phyloP scores from a whole-genome alignment of 2,888 invertebrate species.

The Magallana nippona region DNA sequence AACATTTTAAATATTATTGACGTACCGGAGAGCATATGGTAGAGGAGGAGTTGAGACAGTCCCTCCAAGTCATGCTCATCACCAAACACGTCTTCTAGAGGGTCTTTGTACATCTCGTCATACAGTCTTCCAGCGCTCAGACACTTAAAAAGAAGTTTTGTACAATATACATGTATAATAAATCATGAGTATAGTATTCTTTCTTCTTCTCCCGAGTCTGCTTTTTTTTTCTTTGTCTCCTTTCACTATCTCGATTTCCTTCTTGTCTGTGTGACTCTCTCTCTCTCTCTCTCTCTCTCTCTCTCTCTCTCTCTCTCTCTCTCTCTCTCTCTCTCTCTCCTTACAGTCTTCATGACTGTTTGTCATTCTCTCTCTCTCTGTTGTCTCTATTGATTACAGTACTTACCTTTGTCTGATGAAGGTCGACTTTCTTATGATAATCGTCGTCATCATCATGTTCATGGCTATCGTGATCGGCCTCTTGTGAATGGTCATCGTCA shows the following conservation, averaged over 20 bases:
- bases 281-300: neutral
- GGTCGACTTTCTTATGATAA: constrained; percentile 14
- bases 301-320: neutral
- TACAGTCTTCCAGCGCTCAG: constrained; percentile 30
- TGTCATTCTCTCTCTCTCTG: neutral
- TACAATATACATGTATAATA: no score
- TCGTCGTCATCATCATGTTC: constrained; percentile 44
- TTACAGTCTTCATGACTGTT: neutral
- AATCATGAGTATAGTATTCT: neutral
- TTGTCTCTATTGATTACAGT: neutral
- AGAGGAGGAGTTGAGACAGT: constrained; percentile 23
- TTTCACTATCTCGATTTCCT: neutral
- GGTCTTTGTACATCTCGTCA: constrained; percentile 42
- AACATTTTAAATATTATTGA: no score
- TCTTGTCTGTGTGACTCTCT: no score
- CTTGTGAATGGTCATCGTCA: constrained; percentile 41
- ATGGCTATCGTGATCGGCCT: constrained; percentile 35
- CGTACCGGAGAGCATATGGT: constrained; percentile 38
- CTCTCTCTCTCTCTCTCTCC: no score
- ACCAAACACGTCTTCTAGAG: constrained; percentile 2
- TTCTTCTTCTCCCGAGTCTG: no score
- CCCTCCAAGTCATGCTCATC: constrained; percentile 32
- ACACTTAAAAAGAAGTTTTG: constrained; percentile 23
- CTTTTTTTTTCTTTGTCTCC: neutral
- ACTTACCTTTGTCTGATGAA: neutral